These are phyloP conservation scores for Drosophila macrospina DNA, from an alignment of 2,888 invertebrate species.

Conservation along the genomic window DNA sequence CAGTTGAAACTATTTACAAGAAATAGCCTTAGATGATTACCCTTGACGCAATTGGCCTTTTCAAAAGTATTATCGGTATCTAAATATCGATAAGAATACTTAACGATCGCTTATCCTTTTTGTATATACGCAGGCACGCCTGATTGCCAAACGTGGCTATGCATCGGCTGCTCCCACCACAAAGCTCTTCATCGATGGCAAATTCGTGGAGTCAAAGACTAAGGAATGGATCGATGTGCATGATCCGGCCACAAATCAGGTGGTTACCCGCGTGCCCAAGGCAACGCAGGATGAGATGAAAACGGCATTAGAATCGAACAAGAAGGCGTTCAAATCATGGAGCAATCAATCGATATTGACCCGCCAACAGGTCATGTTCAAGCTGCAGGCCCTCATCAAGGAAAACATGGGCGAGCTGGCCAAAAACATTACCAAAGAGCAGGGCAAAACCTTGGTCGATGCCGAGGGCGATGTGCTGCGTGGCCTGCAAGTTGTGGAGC, in stretches of 20 bases:
- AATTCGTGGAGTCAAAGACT: slow-evolving; percentile 96
- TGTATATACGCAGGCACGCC: slow-evolving; percentile 68
- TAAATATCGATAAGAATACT: slow-evolving; percentile 13
- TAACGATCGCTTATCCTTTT: background rate
- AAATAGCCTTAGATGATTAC: no score
- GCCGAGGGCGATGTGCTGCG: slow-evolving; percentile 99
- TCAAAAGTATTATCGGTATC: background rate
- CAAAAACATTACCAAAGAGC: slow-evolving; percentile 96
- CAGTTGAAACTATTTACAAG: background rate
- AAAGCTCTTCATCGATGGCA: slow-evolving; percentile 97
- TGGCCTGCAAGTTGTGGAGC: slow-evolving; percentile 99
- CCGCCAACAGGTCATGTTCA: slow-evolving; percentile 97
- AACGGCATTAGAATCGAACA: slow-evolving; percentile 93
- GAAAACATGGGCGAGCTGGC: slow-evolving; percentile 96
- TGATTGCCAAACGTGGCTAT: slow-evolving; percentile 85
- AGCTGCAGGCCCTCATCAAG: slow-evolving; percentile 93
- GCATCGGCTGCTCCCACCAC: slow-evolving; percentile 90
- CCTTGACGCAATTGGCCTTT: background rate
- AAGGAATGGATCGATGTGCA: slow-evolving; percentile 97
- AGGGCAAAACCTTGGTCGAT: slow-evolving; percentile 98
- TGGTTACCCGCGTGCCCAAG: slow-evolving; percentile 94
- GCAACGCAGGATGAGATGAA: slow-evolving; percentile 95
- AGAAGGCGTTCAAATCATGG: slow-evolving; percentile 93
- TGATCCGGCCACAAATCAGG: slow-evolving; percentile 97
- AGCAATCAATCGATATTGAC: slow-evolving; percentile 95